phyloP scores from a whole-genome alignment of 2,113 vertebrate genomes.

The Lophotis ruficrista region DNA sequence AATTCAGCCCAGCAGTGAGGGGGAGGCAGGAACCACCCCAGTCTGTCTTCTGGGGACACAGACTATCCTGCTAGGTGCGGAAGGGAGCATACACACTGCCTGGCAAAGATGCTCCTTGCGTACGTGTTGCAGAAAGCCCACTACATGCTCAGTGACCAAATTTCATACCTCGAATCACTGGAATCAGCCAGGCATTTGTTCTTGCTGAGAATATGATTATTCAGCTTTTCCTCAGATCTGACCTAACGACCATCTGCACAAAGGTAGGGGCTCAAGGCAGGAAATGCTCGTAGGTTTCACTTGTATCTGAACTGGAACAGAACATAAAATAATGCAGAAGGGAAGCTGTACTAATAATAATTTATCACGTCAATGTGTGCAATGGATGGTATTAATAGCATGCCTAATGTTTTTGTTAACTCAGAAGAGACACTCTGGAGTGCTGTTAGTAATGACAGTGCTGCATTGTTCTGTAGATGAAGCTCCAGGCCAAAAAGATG shows the following conservation, averaged over 20 bases:
- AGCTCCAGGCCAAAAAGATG: background rate
- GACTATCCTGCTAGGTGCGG: fast-evolving
- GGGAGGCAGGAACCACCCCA: background rate
- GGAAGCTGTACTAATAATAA: slow-evolving; percentile 32
- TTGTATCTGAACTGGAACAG: slow-evolving; percentile 28
- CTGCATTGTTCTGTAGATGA: background rate
- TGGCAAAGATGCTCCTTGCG: fast-evolving
- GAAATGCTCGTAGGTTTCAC: slow-evolving; percentile 22
- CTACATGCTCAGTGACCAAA: background rate
- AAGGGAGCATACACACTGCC: background rate
- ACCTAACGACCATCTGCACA: background rate
- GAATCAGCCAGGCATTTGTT: background rate
- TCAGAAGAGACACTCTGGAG: slow-evolving; percentile 41
- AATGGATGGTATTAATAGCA: slow-evolving; percentile 30
- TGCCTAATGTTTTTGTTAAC: slow-evolving; percentile 39
- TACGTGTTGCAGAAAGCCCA: background rate
- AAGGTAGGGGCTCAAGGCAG: background rate
- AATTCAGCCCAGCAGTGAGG: background rate
- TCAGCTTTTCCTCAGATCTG: background rate
- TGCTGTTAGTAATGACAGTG: slow-evolving; percentile 11
- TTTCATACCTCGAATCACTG: background rate
- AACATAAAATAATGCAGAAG: background rate
- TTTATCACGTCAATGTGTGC: background rate
- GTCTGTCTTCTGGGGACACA: background rate
- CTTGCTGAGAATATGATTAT: background rate